A percentile compares a stretch with the other conserved stretches of the same genome.
Evolutionary conservation across 2,888 invertebrate genomes (phyloP).

Genomic region (Sinotaia quadrata): DNA sequence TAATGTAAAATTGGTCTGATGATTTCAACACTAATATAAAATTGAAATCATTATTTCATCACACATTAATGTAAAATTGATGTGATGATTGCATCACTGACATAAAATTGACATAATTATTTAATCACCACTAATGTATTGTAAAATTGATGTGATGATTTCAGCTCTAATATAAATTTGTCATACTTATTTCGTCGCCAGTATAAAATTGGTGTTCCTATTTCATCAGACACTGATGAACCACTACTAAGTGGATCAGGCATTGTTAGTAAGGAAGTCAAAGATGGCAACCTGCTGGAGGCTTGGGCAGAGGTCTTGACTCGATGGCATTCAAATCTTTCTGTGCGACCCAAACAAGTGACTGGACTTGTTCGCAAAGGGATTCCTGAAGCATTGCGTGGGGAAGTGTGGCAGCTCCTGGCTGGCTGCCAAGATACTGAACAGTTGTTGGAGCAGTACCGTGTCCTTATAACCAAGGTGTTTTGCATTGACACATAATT

Average conservation of each 20-base stretch:
- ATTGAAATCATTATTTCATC: too few species aligned
- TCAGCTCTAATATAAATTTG: too few species aligned
- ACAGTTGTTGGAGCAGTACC: conserved; percentile 88
- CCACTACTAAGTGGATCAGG: conserved; percentile 98
- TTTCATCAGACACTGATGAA: conserved; percentile 77
- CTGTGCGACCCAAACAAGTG: conserved; percentile 79
- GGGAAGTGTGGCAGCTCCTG: conserved; percentile 97
- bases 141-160: too few species aligned
- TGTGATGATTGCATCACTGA: too few species aligned
- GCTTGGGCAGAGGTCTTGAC: conserved; percentile 89
- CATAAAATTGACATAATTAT: too few species aligned
- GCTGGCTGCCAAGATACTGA: conserved; percentile 84
- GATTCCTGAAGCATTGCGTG: conserved; percentile 95
- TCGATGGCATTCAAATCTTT: conserved; percentile 70
- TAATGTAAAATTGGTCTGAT: too few species aligned
- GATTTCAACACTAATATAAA: too few species aligned
- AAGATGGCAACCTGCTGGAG: conserved; percentile 87
- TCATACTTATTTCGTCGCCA: too few species aligned
- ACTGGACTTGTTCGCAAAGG: conserved; percentile 76
- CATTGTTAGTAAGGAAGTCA: conserved; percentile 95
- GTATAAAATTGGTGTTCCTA: too few species aligned
- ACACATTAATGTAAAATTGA: too few species aligned
- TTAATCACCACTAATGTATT: too few species aligned
- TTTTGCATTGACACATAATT: background rate
- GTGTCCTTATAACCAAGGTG: conserved; percentile 92